Percentiles rank a stretch among this genome's conserved stretches.
Conservation (phyloP, 2,888 invertebrate genomes). For the Diabrotica balteata region DNA sequence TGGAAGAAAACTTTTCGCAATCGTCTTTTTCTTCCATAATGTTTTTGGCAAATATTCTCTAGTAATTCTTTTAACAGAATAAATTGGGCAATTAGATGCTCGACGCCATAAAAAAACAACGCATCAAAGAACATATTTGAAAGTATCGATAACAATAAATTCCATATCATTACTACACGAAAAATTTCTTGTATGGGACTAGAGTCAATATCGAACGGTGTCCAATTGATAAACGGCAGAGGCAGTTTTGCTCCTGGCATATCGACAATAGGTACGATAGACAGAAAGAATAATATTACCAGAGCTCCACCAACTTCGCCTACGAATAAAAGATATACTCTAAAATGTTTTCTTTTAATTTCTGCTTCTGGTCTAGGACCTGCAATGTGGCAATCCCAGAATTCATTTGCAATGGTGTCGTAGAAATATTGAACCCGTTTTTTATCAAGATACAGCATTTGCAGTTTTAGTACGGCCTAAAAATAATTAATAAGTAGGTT, state of each 20-base stretch:
- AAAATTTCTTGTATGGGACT: constrained; percentile 40
- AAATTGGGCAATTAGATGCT: constrained; percentile 39
- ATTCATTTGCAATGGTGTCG: constrained; percentile 27
- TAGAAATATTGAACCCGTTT: constrained; percentile 34
- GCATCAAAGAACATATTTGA: constrained; percentile 39
- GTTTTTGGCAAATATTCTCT: constrained; percentile 30
- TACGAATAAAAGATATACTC: constrained; percentile 21
- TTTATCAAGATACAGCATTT: constrained; percentile 28
- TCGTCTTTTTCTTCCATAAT: constrained; percentile 30
- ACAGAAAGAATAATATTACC: constrained; percentile 24
- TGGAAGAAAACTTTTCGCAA: constrained; percentile 34
- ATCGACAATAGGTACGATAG: constrained; percentile 24
- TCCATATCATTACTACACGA: constrained; percentile 33
- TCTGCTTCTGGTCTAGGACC: constrained; percentile 27
- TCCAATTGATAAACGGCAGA: constrained; percentile 36
- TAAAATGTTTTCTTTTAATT: constrained; percentile 24
- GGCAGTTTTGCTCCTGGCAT: constrained; percentile 37
- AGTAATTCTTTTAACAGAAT: constrained; percentile 33
- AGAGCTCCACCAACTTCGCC: constrained; percentile 14
- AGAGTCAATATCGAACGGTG: constrained; percentile 37
- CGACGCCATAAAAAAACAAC: constrained; percentile 32
- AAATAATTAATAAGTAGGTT: constrained; percentile 6
- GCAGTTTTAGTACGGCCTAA: constrained; percentile 36
- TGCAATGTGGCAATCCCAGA: constrained; percentile 38
- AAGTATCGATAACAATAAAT: constrained; percentile 31